These are phyloP conservation scores for Eucera pruinosa DNA, from an alignment of 2,888 invertebrate genomes.

Conservation along the genomic window DNA sequence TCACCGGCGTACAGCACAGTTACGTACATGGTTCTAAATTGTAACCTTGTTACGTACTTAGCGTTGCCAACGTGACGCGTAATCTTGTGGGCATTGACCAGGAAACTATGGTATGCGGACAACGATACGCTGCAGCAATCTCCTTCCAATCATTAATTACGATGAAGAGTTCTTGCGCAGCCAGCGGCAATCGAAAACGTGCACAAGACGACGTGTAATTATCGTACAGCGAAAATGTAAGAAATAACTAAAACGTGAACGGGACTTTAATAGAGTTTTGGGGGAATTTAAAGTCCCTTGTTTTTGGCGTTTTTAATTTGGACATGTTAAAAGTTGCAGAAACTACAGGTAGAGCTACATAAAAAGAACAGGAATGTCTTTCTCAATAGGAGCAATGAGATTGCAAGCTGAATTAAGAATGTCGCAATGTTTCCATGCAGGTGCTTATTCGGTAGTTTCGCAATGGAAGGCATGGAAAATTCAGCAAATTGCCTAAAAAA, in stretches of 20 bases:
- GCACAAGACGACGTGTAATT: background rate
- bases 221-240: background rate
- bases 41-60: constrained; percentile 67
- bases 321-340: too few species aligned
- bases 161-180: background rate
- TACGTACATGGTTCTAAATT: constrained; percentile 52
- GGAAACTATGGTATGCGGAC: constrained; percentile 41
- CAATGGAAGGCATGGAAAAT: background rate
- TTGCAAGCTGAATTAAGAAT: constrained; percentile 21
- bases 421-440: background rate
- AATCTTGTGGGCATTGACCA: constrained; percentile 67
- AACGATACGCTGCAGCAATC: constrained; percentile 29
- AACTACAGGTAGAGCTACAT: background rate
- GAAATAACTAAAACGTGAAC: background rate
- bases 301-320: background rate
- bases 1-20: constrained; percentile 16
- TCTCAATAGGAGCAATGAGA: background rate
- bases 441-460: too few species aligned
- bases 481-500: background rate
- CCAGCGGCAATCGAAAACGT: background rate
- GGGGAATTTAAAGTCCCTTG: background rate
- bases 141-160: constrained; percentile 39
- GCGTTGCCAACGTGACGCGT: constrained; percentile 65
- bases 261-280: too few species aligned
- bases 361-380: background rate